Evolutionary conservation across 2,888 invertebrate species (phyloP).

Genomic region (Lobophora halterata): DNA sequence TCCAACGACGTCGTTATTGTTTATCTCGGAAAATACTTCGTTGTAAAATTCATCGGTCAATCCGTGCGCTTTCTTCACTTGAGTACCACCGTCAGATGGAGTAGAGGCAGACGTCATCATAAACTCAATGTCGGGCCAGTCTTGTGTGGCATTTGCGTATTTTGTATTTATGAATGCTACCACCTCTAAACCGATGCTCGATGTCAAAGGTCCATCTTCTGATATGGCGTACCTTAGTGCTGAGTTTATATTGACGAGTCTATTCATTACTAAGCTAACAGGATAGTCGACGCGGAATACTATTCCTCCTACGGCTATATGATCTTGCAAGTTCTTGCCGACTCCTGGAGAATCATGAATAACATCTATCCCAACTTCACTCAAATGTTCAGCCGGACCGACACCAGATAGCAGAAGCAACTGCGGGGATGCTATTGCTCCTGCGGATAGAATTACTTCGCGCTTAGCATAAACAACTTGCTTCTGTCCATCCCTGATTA

Average conservation of each 20-base stretch:
- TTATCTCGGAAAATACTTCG: slow-evolving; percentile 86
- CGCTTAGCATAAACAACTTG: slow-evolving; percentile 85
- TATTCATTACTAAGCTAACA: slow-evolving; percentile 88
- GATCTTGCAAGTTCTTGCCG: slow-evolving; percentile 93
- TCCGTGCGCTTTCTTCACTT: slow-evolving; percentile 90
- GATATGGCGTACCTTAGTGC: slow-evolving; percentile 91
- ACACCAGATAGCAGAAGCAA: slow-evolving; percentile 94
- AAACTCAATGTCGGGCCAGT: slow-evolving; percentile 96
- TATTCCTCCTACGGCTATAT: slow-evolving; percentile 92
- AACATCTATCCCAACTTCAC: slow-evolving; percentile 86
- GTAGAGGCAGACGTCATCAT: slow-evolving; percentile 93
- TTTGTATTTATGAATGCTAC: slow-evolving; percentile 94
- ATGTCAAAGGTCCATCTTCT: slow-evolving; percentile 93
- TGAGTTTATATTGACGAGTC: slow-evolving; percentile 91
- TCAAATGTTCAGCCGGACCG: slow-evolving; percentile 87
- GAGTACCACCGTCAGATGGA: slow-evolving; percentile 91
- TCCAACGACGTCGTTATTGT: slow-evolving; percentile 88
- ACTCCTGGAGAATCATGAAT: slow-evolving; percentile 90
- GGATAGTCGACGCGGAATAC: slow-evolving; percentile 90
- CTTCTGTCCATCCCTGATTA: slow-evolving; percentile 83
- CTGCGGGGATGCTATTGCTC: slow-evolving; percentile 95
- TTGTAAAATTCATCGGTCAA: slow-evolving; percentile 90
- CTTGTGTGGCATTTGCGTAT: slow-evolving; percentile 91
- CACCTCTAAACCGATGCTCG: slow-evolving; percentile 92
- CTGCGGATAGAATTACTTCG: slow-evolving; percentile 93